Evolutionary conservation across 64 coral and sea anemone genomes (phyloP), one percentile per base, ranked within the genome.

Genomic region (Montipora capricornis): DNA sequence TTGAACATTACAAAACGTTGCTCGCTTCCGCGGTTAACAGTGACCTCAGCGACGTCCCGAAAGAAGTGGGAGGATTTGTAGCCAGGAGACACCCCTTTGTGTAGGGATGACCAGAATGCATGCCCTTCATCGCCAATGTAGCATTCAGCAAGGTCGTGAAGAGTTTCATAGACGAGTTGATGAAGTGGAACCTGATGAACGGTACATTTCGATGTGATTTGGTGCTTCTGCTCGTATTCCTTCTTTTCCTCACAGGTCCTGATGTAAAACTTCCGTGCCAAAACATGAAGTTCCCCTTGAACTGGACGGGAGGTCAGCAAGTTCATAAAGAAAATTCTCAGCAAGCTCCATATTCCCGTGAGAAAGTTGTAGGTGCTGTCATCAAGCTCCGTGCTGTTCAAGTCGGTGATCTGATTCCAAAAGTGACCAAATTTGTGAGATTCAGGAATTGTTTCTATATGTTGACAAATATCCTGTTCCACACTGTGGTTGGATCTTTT

Each of bases 41-140:
- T 76, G 4, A 75, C 50, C 8, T 76, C 69, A 2, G 5, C 49
- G 6, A 75, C 86, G 8, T 44, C 71, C 17, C 17, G 45, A 15
- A 88, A 88, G 49, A 75, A 75, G 2, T 49, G 19, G 2, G 29
- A 44, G 52, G 69, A 10, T 17, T 7, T 58, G 49, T 22, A 75
- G 6, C 74, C 86, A 11, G 70, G 69, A 74, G 69, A 17, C 14
- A 88, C 50, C 75, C 68, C 86, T 88, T 88, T 88, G 49, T 88
- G 86, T 6, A 88, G 86, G 14, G 75, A 75, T 74, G 86, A 29
- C 69, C 24, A 88, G 12, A 68, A 55, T 11, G 86, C 51, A 15
- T 77, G 26, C 2, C 73, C 51, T 19, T 75, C 86, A 17, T 88
- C 70, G 4, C 9, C 76, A 8, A 57, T 37, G 74, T 75, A 88